Evolutionary conservation across 2,797 vertebrate species (phyloP).

Genomic region (Dicrostonyx torquatus): DNA sequence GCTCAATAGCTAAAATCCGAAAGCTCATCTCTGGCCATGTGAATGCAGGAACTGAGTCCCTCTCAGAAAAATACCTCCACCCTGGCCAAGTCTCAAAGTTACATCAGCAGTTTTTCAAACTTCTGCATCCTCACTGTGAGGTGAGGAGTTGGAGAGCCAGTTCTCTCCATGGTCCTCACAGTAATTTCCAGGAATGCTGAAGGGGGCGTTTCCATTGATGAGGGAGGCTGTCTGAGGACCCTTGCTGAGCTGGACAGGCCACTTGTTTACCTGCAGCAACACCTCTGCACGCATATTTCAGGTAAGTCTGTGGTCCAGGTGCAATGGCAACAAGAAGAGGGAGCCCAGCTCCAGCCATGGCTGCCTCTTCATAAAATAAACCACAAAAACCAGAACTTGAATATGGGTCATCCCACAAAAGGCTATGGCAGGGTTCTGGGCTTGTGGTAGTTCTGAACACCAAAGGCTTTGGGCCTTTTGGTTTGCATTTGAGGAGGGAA

Average conservation of each 20-base stretch:
- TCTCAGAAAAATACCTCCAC: neutral
- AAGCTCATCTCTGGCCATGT: neutral
- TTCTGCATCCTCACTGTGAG: neutral
- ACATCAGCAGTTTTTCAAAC: neutral
- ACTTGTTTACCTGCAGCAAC: accelerated
- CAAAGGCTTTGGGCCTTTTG: neutral
- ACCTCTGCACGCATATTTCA: neutral
- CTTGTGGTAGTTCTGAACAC: neutral
- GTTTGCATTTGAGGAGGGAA: neutral
- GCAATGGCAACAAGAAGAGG: neutral
- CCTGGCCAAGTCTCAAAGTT: neutral
- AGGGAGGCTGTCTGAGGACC: neutral
- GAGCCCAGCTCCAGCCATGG: too few species aligned
- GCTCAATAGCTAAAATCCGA: too few species aligned
- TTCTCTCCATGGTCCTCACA: neutral
- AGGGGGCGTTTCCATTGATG: neutral
- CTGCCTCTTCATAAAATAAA: neutral
- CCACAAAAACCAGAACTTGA: neutral
- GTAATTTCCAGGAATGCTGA: neutral
- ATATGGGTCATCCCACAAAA: neutral
- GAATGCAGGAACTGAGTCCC: neutral
- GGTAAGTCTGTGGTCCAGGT: neutral
- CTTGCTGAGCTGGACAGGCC: neutral
- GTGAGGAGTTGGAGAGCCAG: neutral
- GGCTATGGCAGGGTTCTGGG: neutral